Conservation (phyloP, 1,140 invertebrate genomes). For the Procambarus clarkii region DNA sequence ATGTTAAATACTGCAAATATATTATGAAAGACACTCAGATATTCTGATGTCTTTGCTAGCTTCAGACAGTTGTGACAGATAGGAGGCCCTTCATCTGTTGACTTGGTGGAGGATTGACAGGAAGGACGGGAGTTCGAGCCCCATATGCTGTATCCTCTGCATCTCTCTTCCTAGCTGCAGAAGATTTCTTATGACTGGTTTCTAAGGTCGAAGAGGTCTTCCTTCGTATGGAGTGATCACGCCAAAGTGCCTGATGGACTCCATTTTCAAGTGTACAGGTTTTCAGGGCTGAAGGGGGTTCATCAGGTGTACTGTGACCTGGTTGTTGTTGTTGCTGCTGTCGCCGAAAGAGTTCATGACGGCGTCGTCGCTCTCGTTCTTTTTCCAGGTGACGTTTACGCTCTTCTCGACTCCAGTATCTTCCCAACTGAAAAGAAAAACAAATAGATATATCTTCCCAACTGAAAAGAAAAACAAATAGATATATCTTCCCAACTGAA, state of each 20-base stretch:
- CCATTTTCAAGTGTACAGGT: slow-evolving; percentile 65
- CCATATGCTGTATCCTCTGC: slow-evolving; percentile 35
- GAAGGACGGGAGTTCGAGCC: slow-evolving; percentile 23
- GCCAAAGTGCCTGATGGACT: slow-evolving; percentile 66
- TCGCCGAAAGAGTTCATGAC: slow-evolving; percentile 73
- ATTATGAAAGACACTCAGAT: slow-evolving; percentile 4
- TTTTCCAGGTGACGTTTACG: slow-evolving; percentile 85
- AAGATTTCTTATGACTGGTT: slow-evolving; percentile 35
- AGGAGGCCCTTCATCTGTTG: slow-evolving; percentile 63
- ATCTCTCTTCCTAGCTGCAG: slow-evolving; percentile 34
- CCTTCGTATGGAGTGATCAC: slow-evolving; percentile 64
- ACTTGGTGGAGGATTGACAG: slow-evolving; percentile 33
- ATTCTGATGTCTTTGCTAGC: not conserved
- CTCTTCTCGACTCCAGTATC: slow-evolving; percentile 89
- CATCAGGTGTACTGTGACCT: slow-evolving; percentile 21
- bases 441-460: no score
- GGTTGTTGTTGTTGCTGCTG: slow-evolving; percentile 76
- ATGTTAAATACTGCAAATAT: not conserved
- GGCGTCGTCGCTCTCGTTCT: slow-evolving; percentile 82
- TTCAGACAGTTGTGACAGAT: slow-evolving; percentile 61
- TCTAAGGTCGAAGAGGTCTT: slow-evolving; percentile 49
- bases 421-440: slow-evolving; percentile 79
- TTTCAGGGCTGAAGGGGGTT: slow-evolving; percentile 24
- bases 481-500: no score
- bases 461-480: no score